Base-by-base conservation (phyloP, 2,797 vertebrate genomes). In the Danio kyathit region DNA sequence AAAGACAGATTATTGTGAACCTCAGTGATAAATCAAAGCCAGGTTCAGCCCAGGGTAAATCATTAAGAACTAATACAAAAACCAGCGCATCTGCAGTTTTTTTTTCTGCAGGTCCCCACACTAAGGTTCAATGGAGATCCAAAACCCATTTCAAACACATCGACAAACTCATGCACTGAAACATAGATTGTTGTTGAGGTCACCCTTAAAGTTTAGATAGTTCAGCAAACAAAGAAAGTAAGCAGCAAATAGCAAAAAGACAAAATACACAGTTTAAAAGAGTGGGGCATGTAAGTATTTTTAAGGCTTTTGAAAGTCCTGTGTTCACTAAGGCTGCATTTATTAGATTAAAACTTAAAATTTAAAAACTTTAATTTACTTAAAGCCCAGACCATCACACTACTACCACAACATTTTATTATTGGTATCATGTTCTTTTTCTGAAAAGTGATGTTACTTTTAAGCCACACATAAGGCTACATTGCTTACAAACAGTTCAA, bases 21-120 rank as follows among this genome's bases (percentile, higher is more conserved):
- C 29, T 5, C 44, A 63, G 46, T 46, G 40, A 73, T 73, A 73
- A 72, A 79, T 79, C 67, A 79, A 80, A 63, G 70, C 13, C 17
- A 54, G n/a, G 56, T 64, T 80, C 59, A 56, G 59, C 59, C 19
- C 41, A 65, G 16, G 41, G 60, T 80, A 79, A 79, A 79, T 69
- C 13, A 60, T 49, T 10, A 4, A 80, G 21, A 16, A 43, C 7
- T 54, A 12, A 40, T 41, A 76, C 66, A 78, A 48, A 29, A 40
- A 61, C 44, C 40, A 52, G 57, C 19, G 51, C 17, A 77, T 77
- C 40, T 13, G 17, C 59, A 51, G 43, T 29, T 41, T 78, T 54
- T n/a, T 29, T 29, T 78, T 49, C 11, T 64, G 60, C 38, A 14
- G 13, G 17, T 64, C 29, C 13, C 4, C 2, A 29, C 7, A 49